Base-by-base conservation (phyloP, 2,113 vertebrate species). In the Carlito syrichta region DNA sequence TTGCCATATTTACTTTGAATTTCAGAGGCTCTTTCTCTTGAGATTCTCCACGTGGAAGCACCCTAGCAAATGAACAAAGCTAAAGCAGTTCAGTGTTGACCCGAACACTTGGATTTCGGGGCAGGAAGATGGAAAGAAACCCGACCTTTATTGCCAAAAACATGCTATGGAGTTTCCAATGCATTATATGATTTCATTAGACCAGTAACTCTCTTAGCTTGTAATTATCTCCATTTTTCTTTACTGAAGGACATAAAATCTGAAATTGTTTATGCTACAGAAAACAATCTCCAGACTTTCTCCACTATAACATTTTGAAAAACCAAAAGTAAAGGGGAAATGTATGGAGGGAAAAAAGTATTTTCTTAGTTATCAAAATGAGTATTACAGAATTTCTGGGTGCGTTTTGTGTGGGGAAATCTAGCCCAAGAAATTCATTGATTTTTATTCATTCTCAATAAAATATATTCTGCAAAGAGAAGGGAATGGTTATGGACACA, bases 1-100 rank as follows among this genome's bases (percentile, higher is more conserved):
- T 58, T 77, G 66, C 60, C 92, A 79, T 89, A 82, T 86, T 94
- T 94, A 77, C 48, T 92, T 92, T 92, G 40, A 66, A 86, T 90
- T 95, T 82, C 38, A 96, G 94, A 86, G 52, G 38, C 52, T 50
- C 4, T 5, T 35, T 89, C 62, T 85, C 25, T 94, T 86, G 68
- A 85, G 38, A 50, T 78, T 95, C 38, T 77, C 52, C 52, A 79
- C 63, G 58, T 56, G 40, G 50, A 81, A 92, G 94, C 40, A 82
- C 35, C 20, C 78, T 77, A 69, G 81, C 52, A 87, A 86, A 50
- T 13, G 54, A 48, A 11, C 93, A 71, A 96, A 62, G 86, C 38
- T 71, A n/a, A 45, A 76, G 76, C n/a, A 43, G 35, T 74, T 30
- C 9, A 58, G 19, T 81, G 86, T 86, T 92, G 94, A 77, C 58